These are phyloP conservation scores for Dryadula phaetusa DNA, from an alignment of 2,888 invertebrate genomes.

Conservation along the genomic window DNA sequence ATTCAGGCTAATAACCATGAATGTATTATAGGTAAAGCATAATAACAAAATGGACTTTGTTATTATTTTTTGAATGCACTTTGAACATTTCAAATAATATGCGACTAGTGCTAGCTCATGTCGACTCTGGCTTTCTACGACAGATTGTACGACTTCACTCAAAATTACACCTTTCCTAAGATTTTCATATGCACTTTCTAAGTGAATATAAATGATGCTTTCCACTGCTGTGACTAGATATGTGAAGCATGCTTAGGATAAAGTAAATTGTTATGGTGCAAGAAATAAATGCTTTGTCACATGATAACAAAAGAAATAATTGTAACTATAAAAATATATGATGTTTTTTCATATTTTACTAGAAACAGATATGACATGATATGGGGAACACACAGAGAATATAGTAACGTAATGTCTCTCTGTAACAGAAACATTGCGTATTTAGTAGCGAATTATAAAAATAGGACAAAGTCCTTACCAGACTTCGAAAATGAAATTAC, in stretches of 20 bases:
- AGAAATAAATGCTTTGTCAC: not conserved
- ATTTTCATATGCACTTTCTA: slow-evolving; percentile 33
- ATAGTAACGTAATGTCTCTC: too few relatives aligned
- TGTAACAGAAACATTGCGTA: too few relatives aligned
- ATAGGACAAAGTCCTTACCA: too few relatives aligned
- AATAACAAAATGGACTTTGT: too few relatives aligned
- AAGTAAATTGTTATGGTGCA: not conserved
- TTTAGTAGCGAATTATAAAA: too few relatives aligned
- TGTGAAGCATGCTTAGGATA: not conserved
- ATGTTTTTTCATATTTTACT: not conserved
- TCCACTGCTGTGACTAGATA: slow-evolving; percentile 8
- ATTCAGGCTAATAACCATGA: not conserved
- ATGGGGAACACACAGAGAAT: too few relatives aligned
- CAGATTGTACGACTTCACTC: slow-evolving; percentile 25
- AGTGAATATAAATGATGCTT: slow-evolving; percentile 12
- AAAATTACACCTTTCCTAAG: slow-evolving; percentile 33
- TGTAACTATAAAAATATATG: not conserved
- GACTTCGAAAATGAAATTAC: too few relatives aligned
- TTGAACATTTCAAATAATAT: slow-evolving; percentile 5
- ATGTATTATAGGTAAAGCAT: too few relatives aligned
- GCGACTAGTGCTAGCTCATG: not conserved
- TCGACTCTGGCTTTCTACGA: slow-evolving; percentile 26
- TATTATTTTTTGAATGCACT: not conserved
- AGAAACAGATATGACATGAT: too few relatives aligned
- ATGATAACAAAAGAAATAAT: not conserved